A percentile compares a stretch with the other conserved stretches of the same genome.
Evolutionary conservation across 2,797 vertebrate genomes (phyloP).

Genomic region (Anableps anableps): DNA sequence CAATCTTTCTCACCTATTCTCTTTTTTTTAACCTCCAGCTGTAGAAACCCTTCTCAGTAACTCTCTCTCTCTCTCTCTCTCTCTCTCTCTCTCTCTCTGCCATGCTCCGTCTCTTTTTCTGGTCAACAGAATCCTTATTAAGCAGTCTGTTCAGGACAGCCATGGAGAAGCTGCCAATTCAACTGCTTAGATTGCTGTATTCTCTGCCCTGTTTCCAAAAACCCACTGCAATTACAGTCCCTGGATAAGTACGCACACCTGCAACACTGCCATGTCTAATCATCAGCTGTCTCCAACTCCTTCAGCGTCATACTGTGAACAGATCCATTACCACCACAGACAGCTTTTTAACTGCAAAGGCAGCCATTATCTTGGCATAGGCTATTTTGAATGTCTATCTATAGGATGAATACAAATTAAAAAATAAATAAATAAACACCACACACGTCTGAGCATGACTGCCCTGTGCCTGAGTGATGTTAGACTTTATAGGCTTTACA

Average conservation of each 20-base stretch:
- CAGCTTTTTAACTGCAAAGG: constrained; percentile 29
- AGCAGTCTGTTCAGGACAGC: constrained; percentile 72
- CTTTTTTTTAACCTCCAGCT: constrained; percentile 30
- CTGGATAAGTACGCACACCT: constrained; percentile 64
- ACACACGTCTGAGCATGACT: constrained; percentile 17
- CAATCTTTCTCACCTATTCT: constrained; percentile 28
- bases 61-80: constrained; percentile 14
- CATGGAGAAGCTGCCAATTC: constrained; percentile 73
- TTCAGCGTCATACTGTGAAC: constrained; percentile 33
- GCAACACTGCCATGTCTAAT: constrained; percentile 53
- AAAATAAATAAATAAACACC: not conserved
- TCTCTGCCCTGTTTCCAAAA: constrained; percentile 63
- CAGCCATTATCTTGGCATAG: constrained; percentile 34
- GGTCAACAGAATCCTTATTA: constrained; percentile 75
- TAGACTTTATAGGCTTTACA: constrained; percentile 25
- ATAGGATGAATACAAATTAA: constrained; percentile 23
- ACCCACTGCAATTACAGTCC: constrained; percentile 65
- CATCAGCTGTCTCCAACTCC: constrained; percentile 35
- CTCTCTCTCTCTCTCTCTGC: constrained; percentile 11
- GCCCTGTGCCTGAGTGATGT: constrained; percentile 34
- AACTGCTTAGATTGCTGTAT: constrained; percentile 71
- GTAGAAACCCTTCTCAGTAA: constrained; percentile 28
- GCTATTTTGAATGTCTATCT: constrained; percentile 25
- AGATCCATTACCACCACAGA: constrained; percentile 29
- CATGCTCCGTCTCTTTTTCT: constrained; percentile 44